A percentile compares a stretch with the other conserved stretches of the same genome.
Conservation (phyloP, 2,113 vertebrate species). For the Daboia siamensis region DNA sequence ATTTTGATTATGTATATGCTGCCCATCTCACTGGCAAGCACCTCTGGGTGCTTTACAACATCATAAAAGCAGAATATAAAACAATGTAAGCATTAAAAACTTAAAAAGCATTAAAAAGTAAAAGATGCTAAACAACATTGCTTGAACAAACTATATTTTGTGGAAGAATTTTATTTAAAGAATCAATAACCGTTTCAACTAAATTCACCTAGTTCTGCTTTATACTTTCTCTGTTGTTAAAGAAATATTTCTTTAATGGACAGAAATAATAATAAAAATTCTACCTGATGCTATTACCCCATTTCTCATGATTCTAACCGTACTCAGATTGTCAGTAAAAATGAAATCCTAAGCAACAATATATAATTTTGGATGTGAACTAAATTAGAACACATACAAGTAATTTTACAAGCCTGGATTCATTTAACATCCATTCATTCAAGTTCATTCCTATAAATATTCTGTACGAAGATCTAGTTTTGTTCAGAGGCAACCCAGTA, state of each 20-base stretch:
- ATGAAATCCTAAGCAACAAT: not conserved
- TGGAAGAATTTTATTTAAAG: not conserved
- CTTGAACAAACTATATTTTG: not conserved
- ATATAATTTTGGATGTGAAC: not conserved
- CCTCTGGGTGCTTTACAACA: not conserved
- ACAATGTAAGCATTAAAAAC: too few species aligned
- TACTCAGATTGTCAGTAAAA: not conserved
- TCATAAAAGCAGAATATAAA: not conserved
- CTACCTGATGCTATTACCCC: not conserved
- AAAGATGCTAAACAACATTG: not conserved
- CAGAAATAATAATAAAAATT: not conserved
- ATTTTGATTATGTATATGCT: not conserved
- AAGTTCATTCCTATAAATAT: too few species aligned
- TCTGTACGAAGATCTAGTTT: too few species aligned
- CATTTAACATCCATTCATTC: too few species aligned
- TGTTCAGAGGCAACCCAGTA: too few species aligned
- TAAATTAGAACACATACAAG: not conserved
- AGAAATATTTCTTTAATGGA: not conserved
- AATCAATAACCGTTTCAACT: not conserved
- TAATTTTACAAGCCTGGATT: too few species aligned
- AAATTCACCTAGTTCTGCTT: not conserved
- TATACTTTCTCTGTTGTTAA: not conserved
- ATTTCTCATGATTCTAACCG: not conserved
- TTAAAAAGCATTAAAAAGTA: not conserved
- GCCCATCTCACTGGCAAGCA: not conserved